Evolutionary conservation across 1,140 invertebrate genomes (phyloP).

Genomic region (Trichomalopsis sarcophagae): DNA sequence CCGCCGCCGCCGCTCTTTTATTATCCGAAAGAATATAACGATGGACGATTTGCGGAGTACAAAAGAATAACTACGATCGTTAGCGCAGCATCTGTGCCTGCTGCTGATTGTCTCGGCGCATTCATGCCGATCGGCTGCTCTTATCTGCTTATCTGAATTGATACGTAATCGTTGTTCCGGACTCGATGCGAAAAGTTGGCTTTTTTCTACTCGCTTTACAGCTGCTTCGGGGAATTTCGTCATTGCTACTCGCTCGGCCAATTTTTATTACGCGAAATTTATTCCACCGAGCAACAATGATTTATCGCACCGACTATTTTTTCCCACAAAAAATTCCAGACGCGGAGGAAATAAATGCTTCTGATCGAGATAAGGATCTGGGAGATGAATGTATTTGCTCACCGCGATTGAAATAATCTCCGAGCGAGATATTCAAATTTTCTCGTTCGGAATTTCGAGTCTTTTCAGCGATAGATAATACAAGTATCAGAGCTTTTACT

Average conservation of each 20-base stretch:
- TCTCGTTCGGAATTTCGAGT: too few relatives aligned
- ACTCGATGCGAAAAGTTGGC: neutral
- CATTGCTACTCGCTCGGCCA: too few relatives aligned
- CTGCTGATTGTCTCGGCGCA: neutral
- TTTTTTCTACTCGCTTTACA: too few relatives aligned
- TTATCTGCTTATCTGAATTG: slow-evolving; percentile 7
- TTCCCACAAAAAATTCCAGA: too few relatives aligned
- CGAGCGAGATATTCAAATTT: neutral
- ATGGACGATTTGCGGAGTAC: slow-evolving; percentile 8
- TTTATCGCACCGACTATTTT: too few relatives aligned
- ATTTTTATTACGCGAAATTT: too few relatives aligned
- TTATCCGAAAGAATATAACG: neutral
- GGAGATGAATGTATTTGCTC: too few relatives aligned
- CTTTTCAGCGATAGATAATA: too few relatives aligned
- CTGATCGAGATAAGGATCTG: too few relatives aligned
- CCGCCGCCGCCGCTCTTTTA: neutral
- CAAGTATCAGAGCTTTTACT: slow-evolving; percentile 9
- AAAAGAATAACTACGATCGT: slow-evolving; percentile 6
- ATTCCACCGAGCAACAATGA: too few relatives aligned
- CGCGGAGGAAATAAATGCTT: too few relatives aligned
- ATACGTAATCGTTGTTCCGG: slow-evolving; percentile 17
- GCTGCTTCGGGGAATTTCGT: too few relatives aligned
- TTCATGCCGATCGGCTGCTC: neutral
- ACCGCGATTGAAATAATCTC: neutral
- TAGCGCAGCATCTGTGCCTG: neutral